phyloP scores from a whole-genome alignment of 2,888 invertebrate genomes.

The Cantharis rufa region DNA sequence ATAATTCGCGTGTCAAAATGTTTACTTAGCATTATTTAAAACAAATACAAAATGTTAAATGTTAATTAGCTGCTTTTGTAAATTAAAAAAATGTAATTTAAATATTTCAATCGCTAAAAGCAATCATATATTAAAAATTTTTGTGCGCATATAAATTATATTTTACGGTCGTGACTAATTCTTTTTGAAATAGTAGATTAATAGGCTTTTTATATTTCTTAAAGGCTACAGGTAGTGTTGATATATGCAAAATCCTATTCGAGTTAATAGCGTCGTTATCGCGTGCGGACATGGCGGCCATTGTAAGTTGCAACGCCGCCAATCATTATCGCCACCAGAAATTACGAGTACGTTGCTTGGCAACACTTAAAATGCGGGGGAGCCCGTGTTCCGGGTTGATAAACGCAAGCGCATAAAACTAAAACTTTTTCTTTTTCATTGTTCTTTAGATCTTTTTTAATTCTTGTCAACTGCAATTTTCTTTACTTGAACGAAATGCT shows the following conservation, averaged over 20 bases:
- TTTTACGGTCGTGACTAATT: not conserved
- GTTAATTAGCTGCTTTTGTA: not conserved
- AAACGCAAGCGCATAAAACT: slow-evolving; percentile 46
- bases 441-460: slow-evolving; percentile 24
- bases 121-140: not conserved
- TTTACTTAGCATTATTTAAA: not conserved
- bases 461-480: slow-evolving; percentile 25
- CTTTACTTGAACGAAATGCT: slow-evolving; percentile 5
- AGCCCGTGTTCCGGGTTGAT: slow-evolving; percentile 40
- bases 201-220: not conserved
- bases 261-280: slow-evolving; percentile 51
- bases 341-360: slow-evolving; percentile 56
- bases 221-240: slow-evolving; percentile 27
- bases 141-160: not conserved
- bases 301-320: slow-evolving; percentile 55
- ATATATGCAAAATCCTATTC: slow-evolving; percentile 20
- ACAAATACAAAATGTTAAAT: not conserved
- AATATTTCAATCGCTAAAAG: not conserved
- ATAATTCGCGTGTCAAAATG: not conserved
- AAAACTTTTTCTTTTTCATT: slow-evolving; percentile 20
- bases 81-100: not conserved
- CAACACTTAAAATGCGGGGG: slow-evolving; percentile 46
- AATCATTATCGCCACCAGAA: slow-evolving; percentile 56
- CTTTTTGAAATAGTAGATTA: not conserved
- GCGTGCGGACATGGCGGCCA: slow-evolving; percentile 53